A percentile compares a stretch with the other conserved stretches of the same genome.
phyloP scores from a whole-genome alignment of 2,888 invertebrate species.

The Proisotoma minuta region DNA sequence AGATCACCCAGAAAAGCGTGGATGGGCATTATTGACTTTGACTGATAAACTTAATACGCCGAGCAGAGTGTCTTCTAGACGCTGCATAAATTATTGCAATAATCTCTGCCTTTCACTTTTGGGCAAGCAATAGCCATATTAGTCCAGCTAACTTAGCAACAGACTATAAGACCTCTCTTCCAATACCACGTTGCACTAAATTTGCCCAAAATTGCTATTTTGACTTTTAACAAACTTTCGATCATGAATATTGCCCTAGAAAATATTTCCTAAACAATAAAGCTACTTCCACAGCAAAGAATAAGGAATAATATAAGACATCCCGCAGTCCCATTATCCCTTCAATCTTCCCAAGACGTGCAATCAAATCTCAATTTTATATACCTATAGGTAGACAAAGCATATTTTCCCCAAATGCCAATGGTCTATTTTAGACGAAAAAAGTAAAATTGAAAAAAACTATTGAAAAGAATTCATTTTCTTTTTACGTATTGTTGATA shows the following conservation, averaged over 20 bases:
- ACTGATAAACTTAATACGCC: background rate
- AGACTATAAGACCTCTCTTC: background rate
- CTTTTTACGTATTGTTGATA: too few species aligned
- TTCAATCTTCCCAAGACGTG: too few species aligned
- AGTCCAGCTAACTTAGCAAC: slow-evolving; percentile 5
- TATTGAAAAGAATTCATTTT: too few species aligned
- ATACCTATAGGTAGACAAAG: too few species aligned
- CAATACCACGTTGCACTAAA: background rate
- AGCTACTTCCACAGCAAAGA: too few species aligned
- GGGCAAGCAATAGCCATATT: slow-evolving; percentile 10
- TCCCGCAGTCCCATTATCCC: too few species aligned
- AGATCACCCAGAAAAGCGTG: background rate
- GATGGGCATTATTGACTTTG: background rate
- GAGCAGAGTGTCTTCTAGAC: background rate
- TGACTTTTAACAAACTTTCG: background rate
- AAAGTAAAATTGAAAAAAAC: too few species aligned
- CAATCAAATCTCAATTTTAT: too few species aligned
- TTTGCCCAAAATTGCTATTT: slow-evolving; percentile 1
- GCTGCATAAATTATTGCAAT: slow-evolving; percentile 8
- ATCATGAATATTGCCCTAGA: background rate
- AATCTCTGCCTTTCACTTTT: slow-evolving; percentile 9
- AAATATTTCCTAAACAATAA: too few species aligned
- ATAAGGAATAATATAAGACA: too few species aligned
- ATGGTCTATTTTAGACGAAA: too few species aligned
- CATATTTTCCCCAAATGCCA: too few species aligned